These are phyloP conservation scores for Solea senegalensis DNA, from an alignment of 2,113 vertebrate species.

Conservation along the genomic window DNA sequence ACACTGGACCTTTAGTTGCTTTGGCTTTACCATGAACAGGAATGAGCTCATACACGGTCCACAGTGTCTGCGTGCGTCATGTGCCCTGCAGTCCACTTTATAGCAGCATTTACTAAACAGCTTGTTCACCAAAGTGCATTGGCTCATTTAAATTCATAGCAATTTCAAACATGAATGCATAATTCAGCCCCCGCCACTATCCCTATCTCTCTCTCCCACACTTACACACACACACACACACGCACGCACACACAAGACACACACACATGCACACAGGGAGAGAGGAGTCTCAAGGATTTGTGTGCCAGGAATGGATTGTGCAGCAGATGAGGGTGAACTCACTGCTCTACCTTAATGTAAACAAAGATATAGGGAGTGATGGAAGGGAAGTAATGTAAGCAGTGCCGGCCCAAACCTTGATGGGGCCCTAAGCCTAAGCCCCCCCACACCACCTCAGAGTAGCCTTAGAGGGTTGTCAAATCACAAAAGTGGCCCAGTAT, in stretches of 20 bases:
- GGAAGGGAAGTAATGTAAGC: conserved; percentile 13
- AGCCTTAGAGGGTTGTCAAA: too few species aligned
- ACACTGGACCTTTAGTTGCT: too few species aligned
- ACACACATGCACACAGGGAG: neutral
- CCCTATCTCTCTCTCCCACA: neutral
- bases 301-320: conserved; percentile 28
- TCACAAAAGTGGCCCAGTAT: too few species aligned
- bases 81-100: conserved; percentile 21
- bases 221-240: too few species aligned
- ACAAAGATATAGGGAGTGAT: conserved; percentile 19
- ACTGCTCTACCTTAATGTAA: conserved; percentile 13
- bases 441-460: too few species aligned
- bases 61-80: neutral
- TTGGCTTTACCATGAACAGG: too few species aligned
- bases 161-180: conserved; percentile 46
- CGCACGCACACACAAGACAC: neutral
- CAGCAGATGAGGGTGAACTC: conserved; percentile 1
- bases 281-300: conserved; percentile 1
- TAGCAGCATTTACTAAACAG: conserved; percentile 38
- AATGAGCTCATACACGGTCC: neutral
- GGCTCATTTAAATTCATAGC: conserved; percentile 59
- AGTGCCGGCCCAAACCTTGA: too few species aligned
- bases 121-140: conserved; percentile 37
- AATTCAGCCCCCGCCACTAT: conserved; percentile 33
- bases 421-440: too few species aligned